Evolutionary conservation across 1,140 invertebrate species (phyloP).

Genomic region (Conopomorpha cramerella): DNA sequence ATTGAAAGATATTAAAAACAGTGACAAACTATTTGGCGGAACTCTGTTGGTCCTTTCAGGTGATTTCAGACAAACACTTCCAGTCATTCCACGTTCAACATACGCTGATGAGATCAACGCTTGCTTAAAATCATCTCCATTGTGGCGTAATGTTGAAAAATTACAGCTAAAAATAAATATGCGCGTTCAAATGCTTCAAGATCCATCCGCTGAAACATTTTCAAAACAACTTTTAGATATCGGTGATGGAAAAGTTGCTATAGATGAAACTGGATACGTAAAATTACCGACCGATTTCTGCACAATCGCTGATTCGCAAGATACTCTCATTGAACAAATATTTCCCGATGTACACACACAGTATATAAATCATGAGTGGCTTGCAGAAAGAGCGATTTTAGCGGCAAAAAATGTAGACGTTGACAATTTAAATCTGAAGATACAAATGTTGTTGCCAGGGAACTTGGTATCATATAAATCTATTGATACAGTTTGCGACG

Average conservation of each 20-base stretch:
- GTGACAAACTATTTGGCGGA: slow-evolving; percentile 11
- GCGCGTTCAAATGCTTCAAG: slow-evolving; percentile 19
- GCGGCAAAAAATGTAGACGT: slow-evolving; percentile 13
- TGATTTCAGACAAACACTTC: slow-evolving; percentile 48
- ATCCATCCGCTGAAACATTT: slow-evolving; percentile 16
- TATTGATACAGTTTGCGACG: slow-evolving; percentile 17
- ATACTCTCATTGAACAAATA: slow-evolving; percentile 21
- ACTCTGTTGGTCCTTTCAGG: slow-evolving; percentile 15
- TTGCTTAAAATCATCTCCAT: slow-evolving; percentile 15
- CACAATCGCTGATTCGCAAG: slow-evolving; percentile 12
- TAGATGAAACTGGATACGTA: background rate
- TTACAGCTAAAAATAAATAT: slow-evolving; percentile 30
- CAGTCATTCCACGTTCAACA: slow-evolving; percentile 33
- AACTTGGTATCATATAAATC: slow-evolving; percentile 17
- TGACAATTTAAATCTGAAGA: slow-evolving; percentile 9
- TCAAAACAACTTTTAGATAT: slow-evolving; percentile 23
- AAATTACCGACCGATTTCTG: slow-evolving; percentile 11
- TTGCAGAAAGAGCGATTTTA: slow-evolving; percentile 28
- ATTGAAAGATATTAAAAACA: slow-evolving; percentile 24
- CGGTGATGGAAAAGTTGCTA: slow-evolving; percentile 25
- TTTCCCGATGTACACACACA: slow-evolving; percentile 14
- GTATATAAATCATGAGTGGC: slow-evolving; percentile 19
- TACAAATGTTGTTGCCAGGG: too few relatives aligned
- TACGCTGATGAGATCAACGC: slow-evolving; percentile 10
- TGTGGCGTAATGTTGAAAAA: slow-evolving; percentile 32